phyloP scores from a whole-genome alignment of 2,888 invertebrate genomes.

The Andrena bucephala region DNA sequence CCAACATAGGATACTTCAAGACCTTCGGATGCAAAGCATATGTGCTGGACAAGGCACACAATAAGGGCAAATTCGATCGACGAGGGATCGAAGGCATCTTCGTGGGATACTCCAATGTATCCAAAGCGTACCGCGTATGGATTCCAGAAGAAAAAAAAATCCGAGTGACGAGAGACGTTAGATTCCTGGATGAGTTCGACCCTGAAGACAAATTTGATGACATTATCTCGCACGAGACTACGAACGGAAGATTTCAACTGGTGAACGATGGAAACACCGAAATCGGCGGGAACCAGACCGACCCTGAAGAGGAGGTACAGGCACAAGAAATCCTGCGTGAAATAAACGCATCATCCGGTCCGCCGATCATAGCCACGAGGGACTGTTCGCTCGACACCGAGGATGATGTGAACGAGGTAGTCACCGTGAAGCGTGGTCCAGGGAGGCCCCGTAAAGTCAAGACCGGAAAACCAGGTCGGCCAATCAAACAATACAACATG shows the following conservation, averaged over 20 bases:
- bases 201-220: neutral
- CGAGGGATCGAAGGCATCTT: neutral
- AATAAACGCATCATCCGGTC: neutral
- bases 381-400: neutral
- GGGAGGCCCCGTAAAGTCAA: neutral
- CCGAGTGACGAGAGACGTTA: neutral
- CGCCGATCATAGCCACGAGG: too few relatives aligned
- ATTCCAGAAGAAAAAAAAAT: neutral
- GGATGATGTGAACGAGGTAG: neutral
- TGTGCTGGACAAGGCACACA: neutral
- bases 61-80: neutral
- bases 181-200: too few relatives aligned
- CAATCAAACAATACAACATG: neutral
- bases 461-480: neutral
- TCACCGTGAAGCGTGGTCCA: neutral
- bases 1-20: neutral
- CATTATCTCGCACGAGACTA: neutral
- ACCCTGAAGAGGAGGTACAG: neutral
- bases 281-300: neutral
- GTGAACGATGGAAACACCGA: neutral
- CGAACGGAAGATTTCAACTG: neutral
- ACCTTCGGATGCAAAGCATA: neutral
- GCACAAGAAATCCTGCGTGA: neutral
- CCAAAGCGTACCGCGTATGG: constrained; percentile 12
- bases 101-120: constrained; percentile 1